Evolutionary conservation across 2,113 vertebrate genomes (phyloP).

Genomic region (Sylvietta virens): DNA sequence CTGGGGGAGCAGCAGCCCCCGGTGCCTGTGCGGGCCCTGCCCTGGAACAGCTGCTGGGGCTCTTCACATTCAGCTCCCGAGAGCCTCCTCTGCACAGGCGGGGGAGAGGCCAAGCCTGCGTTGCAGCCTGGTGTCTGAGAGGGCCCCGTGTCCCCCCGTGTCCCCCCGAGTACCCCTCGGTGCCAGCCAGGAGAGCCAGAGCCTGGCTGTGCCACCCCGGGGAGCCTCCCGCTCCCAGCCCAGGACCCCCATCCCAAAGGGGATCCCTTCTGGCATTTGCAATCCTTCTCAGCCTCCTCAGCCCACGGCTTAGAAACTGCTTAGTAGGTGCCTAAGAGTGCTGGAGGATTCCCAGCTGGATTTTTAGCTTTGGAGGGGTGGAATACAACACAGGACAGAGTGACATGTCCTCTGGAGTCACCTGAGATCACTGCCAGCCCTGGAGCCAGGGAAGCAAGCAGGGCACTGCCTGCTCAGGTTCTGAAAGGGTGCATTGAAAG

Average conservation of each 20-base stretch:
- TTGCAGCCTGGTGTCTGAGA: neutral
- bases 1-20: no score
- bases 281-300: neutral
- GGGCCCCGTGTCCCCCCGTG: no score
- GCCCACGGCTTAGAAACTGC: neutral
- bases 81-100: no score
- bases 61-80: neutral
- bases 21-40: neutral
- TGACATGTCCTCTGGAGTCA: neutral
- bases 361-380: neutral
- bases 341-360: neutral
- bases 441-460: neutral
- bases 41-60: rapidly evolving
- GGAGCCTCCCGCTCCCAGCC: neutral
- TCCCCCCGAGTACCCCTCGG: neutral
- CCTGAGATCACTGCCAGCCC: neutral
- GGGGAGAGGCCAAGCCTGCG: rapidly evolving
- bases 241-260: neutral
- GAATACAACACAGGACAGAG: rapidly evolving
- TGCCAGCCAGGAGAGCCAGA: neutral
- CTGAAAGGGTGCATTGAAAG: neutral
- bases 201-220: neutral
- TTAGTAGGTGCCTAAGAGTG: neutral
- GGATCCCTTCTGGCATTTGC: neutral
- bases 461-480: neutral